Percentiles rank a stretch among this genome's conserved stretches.
phyloP scores from a whole-genome alignment of 2,888 invertebrate genomes.

The Cylindroiulus punctatus region DNA sequence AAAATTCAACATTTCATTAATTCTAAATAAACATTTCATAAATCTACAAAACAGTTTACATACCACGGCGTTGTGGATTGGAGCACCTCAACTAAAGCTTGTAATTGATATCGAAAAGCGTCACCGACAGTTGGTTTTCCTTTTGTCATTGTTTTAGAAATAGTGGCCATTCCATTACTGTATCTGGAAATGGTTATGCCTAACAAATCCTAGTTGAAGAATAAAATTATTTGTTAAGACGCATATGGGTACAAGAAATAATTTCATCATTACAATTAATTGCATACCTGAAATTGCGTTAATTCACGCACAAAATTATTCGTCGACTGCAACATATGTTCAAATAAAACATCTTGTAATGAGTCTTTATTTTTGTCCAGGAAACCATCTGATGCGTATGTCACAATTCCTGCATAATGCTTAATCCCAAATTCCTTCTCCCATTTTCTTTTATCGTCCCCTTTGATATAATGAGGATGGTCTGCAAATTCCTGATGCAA shows the following conservation, averaged over 20 bases:
- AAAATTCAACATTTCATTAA: neutral
- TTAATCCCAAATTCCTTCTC: constrained; percentile 88
- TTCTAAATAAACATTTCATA: neutral
- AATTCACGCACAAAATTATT: constrained; percentile 85
- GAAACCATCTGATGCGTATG: constrained; percentile 82
- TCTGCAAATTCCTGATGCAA: constrained; percentile 86
- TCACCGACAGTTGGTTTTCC: constrained; percentile 90
- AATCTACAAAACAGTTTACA: neutral
- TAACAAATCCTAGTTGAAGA: constrained; percentile 69
- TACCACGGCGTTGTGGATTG: constrained; percentile 90
- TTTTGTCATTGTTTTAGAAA: constrained; percentile 86
- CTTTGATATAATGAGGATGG: constrained; percentile 84
- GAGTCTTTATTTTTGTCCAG: constrained; percentile 93
- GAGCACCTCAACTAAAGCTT: constrained; percentile 86
- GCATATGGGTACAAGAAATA: neutral
- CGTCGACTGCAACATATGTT: constrained; percentile 83
- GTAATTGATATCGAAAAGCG: constrained; percentile 86
- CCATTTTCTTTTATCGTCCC: constrained; percentile 86
- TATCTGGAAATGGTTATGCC: constrained; percentile 66
- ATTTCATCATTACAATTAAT: neutral
- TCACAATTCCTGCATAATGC: constrained; percentile 88
- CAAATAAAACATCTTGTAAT: constrained; percentile 91
- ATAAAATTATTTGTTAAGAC: neutral
- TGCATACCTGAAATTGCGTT: constrained; percentile 67
- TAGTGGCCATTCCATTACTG: constrained; percentile 70